phyloP scores from a whole-genome alignment of 2,888 invertebrate species.

The Cristatella mucedo region DNA sequence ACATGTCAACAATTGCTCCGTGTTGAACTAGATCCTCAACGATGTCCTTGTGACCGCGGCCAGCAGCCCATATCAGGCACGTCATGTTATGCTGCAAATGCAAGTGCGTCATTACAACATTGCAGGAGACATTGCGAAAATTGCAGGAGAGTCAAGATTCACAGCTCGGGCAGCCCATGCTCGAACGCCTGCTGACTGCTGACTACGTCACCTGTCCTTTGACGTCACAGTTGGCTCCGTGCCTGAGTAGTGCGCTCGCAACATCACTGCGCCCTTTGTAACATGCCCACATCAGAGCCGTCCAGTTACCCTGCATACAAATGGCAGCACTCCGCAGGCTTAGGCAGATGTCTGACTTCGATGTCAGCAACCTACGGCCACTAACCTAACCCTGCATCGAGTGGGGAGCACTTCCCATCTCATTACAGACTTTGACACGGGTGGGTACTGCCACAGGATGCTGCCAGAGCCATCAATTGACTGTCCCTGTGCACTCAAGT shows the following conservation, averaged over 20 bases:
- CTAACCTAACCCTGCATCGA: no score
- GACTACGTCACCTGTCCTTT: no score
- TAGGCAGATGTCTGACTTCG: background rate
- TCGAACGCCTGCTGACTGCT: no score
- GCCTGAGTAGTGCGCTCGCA: slow-evolving; percentile 54
- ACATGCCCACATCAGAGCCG: slow-evolving; percentile 88
- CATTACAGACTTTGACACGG: no score
- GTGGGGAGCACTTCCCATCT: no score
- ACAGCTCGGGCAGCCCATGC: no score
- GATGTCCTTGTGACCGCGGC: slow-evolving; percentile 71
- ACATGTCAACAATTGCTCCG: slow-evolving; percentile 43
- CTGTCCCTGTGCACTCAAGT: no score
- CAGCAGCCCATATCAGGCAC: slow-evolving; percentile 83
- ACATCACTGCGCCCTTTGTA: slow-evolving; percentile 65
- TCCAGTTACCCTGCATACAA: slow-evolving; percentile 70
- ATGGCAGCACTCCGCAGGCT: no score
- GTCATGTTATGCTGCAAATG: slow-evolving; percentile 67
- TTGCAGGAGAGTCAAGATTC: slow-evolving; percentile 16
- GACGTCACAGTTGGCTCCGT: slow-evolving; percentile 81
- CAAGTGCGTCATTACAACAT: background rate
- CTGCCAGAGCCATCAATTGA: no score
- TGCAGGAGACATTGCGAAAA: background rate
- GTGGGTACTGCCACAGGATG: no score
- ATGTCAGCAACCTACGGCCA: background rate
- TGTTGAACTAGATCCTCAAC: slow-evolving; percentile 64